Conservation (phyloP, 2,888 invertebrate species). For the Drosophila pseudotalamancana region DNA sequence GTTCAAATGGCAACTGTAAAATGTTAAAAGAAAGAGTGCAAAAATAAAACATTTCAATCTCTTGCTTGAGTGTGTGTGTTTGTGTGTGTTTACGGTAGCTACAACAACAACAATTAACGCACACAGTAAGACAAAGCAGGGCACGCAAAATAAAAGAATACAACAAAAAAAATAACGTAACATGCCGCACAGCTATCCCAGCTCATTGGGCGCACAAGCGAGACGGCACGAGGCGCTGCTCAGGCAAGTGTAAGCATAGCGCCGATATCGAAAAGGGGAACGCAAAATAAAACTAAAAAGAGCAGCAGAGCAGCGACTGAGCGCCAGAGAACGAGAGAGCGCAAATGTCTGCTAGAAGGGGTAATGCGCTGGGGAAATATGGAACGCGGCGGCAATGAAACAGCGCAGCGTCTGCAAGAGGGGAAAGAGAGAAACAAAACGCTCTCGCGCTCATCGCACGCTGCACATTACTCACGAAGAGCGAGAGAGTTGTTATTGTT, state of each 20-base stretch:
- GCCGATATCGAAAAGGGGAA: constrained; percentile 33
- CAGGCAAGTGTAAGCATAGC: constrained; percentile 32
- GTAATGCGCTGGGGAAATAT: constrained; percentile 59
- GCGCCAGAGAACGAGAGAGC: constrained; percentile 8
- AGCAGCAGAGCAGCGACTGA: constrained; percentile 1
- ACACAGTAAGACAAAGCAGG: constrained; percentile 44
- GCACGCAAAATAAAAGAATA: constrained; percentile 21
- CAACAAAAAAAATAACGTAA: constrained; percentile 28
- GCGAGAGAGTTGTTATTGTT: constrained; percentile 43
- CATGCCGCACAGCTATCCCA: constrained; percentile 34
- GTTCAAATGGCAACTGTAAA: constrained; percentile 26
- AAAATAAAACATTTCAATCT: constrained; percentile 49
- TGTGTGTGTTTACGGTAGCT: constrained; percentile 38
- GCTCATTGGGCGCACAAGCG: constrained; percentile 65
- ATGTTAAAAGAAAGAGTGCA: constrained; percentile 41
- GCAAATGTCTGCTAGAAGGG: constrained; percentile 47
- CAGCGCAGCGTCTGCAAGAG: constrained; percentile 68
- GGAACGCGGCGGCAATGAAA: constrained; percentile 59
- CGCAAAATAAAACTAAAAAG: constrained; percentile 17
- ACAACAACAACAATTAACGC: constrained; percentile 50
- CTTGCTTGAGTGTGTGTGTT: constrained; percentile 19
- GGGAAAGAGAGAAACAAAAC: constrained; percentile 44
- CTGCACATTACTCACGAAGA: constrained; percentile 5
- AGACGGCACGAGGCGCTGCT: constrained; percentile 49
- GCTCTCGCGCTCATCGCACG: constrained; percentile 23